phyloP scores from a whole-genome alignment of 1,140 invertebrate species.

The Ceratina japonica region DNA sequence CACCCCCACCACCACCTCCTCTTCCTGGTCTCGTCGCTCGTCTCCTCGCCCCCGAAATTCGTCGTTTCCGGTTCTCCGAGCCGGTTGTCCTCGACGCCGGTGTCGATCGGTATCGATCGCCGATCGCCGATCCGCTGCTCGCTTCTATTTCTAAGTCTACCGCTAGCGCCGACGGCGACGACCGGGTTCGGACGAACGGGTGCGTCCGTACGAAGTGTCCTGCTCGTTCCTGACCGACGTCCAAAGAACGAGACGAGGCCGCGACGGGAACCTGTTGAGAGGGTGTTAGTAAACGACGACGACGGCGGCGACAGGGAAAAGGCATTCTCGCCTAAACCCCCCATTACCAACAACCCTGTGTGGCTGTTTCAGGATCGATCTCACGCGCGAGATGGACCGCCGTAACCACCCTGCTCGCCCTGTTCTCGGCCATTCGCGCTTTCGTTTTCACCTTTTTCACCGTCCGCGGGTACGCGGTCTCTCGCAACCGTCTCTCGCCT shows the following conservation, averaged over 20 bases:
- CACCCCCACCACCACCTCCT: constrained; percentile 60
- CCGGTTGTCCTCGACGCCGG: neutral
- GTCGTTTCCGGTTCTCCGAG: constrained; percentile 6
- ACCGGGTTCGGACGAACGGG: neutral
- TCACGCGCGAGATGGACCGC: constrained; percentile 63
- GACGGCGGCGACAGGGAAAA: constrained; percentile 74
- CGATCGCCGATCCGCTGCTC: constrained; percentile 9
- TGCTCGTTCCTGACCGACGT: constrained; percentile 13
- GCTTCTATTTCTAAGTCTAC: constrained; percentile 1
- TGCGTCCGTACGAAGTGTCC: neutral
- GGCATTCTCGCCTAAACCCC: constrained; percentile 78
- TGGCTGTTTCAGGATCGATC: constrained; percentile 67
- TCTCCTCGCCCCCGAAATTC: constrained; percentile 13
- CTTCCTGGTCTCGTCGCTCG: constrained; percentile 19
- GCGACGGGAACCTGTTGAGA: constrained; percentile 34
- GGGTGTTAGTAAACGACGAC: constrained; percentile 60
- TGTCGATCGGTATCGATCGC: constrained; percentile 17
- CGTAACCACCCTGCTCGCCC: constrained; percentile 52
- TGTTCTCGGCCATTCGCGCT: constrained; percentile 64
- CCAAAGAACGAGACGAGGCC: neutral
- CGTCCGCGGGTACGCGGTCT: constrained; percentile 51
- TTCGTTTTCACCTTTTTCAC: constrained; percentile 42
- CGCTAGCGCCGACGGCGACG: neutral
- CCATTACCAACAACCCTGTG: constrained; percentile 76
- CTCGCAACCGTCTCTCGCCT: no score